Evolutionary conservation across 2,113 vertebrate species (phyloP).

Genomic region (Pelecanus crispus): DNA sequence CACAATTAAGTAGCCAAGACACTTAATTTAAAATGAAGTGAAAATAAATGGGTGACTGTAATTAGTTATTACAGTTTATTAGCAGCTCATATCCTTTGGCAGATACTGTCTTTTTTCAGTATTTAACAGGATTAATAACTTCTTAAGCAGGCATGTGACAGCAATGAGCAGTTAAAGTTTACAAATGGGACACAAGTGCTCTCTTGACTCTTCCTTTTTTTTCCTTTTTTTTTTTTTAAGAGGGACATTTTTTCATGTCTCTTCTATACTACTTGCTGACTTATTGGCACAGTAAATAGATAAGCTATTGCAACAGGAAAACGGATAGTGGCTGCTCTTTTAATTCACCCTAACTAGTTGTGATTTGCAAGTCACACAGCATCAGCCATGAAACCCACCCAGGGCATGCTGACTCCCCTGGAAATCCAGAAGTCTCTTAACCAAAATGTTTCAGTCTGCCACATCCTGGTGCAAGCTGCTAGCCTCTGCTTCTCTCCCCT

Average conservation of each 20-base stretch:
- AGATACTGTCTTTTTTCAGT: background rate
- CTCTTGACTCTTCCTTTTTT: background rate
- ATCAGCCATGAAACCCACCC: background rate
- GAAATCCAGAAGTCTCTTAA: background rate
- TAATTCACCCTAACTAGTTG: background rate
- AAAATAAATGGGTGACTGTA: constrained; percentile 15
- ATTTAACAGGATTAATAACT: constrained; percentile 41
- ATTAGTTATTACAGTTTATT: constrained; percentile 54
- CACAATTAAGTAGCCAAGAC: background rate
- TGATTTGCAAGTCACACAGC: background rate
- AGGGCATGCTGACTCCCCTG: background rate
- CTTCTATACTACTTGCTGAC: background rate
- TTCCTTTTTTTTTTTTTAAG: background rate
- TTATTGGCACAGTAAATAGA: background rate
- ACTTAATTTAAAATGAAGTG: constrained; percentile 7
- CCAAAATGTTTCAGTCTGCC: background rate
- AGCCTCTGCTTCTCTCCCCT: background rate
- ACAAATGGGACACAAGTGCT: accelerated
- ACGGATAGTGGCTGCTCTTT: background rate
- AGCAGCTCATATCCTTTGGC: constrained; percentile 2
- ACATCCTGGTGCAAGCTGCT: accelerated
- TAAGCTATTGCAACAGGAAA: background rate
- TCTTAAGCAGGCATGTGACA: constrained; percentile 24
- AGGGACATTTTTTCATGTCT: background rate
- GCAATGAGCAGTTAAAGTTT: background rate